A percentile compares a stretch with the other conserved stretches of the same genome.
Conservation (phyloP, 2,888 invertebrate genomes). For the Eupithecia tripunctaria region DNA sequence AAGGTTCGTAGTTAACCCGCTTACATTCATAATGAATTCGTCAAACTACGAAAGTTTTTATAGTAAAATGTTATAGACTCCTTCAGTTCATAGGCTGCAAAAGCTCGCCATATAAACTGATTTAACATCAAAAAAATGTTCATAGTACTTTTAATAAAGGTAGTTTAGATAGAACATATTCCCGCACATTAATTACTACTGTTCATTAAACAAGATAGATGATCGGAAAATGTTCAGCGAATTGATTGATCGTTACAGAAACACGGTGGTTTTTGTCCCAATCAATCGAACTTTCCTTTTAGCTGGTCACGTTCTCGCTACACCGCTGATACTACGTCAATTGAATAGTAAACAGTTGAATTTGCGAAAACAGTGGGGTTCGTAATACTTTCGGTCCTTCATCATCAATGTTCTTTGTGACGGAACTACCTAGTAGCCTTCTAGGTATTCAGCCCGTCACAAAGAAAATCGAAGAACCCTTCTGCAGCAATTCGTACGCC, state of each 20-base stretch:
- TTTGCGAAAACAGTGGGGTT: constrained; percentile 27
- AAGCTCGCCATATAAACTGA: no score
- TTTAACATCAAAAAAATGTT: background rate
- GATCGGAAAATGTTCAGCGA: constrained; percentile 22
- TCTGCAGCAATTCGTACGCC: background rate
- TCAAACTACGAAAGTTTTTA: no score
- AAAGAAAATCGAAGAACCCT: background rate
- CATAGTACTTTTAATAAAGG: background rate
- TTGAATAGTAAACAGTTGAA: constrained; percentile 40
- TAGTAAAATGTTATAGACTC: background rate
- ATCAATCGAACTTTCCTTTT: constrained; percentile 42
- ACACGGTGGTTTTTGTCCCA: constrained; percentile 33
- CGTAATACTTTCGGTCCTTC: constrained; percentile 12
- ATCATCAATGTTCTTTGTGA: background rate
- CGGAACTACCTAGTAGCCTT: background rate
- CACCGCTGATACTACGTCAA: constrained; percentile 40
- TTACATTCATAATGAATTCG: no score
- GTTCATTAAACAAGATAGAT: constrained; percentile 29
- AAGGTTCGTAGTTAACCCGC: no score
- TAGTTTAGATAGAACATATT: constrained; percentile 5
- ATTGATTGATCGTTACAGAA: constrained; percentile 31
- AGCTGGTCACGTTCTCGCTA: constrained; percentile 43
- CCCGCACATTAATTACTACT: constrained; percentile 20
- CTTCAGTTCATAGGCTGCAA: background rate
- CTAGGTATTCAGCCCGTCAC: background rate